Percentiles rank a stretch among this genome's conserved stretches.
Conservation (phyloP, 2,888 invertebrate species). For the Hoplodrina ambigua region DNA sequence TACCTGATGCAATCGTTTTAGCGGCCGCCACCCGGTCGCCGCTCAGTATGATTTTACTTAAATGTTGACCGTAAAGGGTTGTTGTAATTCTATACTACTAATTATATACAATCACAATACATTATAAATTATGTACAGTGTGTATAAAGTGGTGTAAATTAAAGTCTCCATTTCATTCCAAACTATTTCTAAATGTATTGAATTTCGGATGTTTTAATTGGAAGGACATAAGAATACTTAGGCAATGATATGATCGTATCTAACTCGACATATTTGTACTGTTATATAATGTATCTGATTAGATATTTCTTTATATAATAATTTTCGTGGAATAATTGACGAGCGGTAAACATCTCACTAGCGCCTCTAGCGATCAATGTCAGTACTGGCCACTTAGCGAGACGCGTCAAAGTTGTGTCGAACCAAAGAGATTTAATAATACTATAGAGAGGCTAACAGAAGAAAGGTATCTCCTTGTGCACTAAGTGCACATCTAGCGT, state of each 20-base stretch:
- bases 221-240: slow-evolving; percentile 9
- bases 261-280: slow-evolving; percentile 4
- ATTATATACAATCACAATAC: background rate
- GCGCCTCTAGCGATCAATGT: background rate
- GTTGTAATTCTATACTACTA: slow-evolving; percentile 9
- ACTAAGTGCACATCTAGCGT: background rate
- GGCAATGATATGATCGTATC: background rate
- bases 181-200: slow-evolving; percentile 3
- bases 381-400: background rate
- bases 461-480: too few relatives aligned
- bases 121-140: too few relatives aligned
- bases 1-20: background rate
- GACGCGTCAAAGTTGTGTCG: background rate
- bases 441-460: background rate
- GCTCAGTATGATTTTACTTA: slow-evolving; percentile 22
- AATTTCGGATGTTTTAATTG: background rate
- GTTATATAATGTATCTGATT: slow-evolving; percentile 7
- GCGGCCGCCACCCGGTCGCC: slow-evolving; percentile 5
- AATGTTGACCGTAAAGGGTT: background rate
- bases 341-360: background rate
- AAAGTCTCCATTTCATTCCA: background rate
- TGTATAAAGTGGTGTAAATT: background rate
- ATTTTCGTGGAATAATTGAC: slow-evolving; percentile 2
- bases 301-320: slow-evolving; percentile 4
- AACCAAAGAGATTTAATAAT: background rate